Conservation (phyloP, 2,888 invertebrate species). For the Carterocephalus palaemon region DNA sequence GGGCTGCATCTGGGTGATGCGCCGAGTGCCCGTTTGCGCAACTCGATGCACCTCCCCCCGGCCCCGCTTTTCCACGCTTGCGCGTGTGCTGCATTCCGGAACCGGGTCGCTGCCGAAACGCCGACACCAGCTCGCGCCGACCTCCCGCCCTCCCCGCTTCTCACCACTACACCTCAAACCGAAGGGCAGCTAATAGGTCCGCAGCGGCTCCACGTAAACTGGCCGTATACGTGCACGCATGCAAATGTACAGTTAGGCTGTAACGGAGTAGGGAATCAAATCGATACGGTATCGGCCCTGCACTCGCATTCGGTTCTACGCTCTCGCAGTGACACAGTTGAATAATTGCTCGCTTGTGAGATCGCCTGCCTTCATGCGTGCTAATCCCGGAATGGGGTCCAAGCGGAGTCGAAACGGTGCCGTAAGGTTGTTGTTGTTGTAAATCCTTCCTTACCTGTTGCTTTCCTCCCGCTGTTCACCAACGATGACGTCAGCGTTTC, state of each 20-base stretch:
- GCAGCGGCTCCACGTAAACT: conserved; percentile 42
- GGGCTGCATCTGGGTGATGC: conserved; percentile 22
- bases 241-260: conserved; percentile 76
- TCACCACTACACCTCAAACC: conserved; percentile 26
- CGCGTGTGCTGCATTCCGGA: conserved; percentile 75
- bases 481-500: conserved; percentile 17
- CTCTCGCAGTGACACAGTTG: conserved; percentile 14
- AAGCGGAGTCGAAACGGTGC: conserved; percentile 17
- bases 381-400: conserved; percentile 16
- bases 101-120: conserved; percentile 75
- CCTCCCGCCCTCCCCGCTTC: conserved; percentile 46
- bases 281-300: conserved; percentile 60
- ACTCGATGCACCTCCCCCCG: conserved; percentile 66
- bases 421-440: conserved; percentile 24
- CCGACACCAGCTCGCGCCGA: conserved; percentile 49
- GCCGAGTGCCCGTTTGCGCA: conserved; percentile 60
- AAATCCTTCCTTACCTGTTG: conserved; percentile 21
- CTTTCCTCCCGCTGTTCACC: conserved; percentile 18
- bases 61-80: conserved; percentile 55
- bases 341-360: conserved; percentile 25
- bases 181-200: conserved; percentile 40
- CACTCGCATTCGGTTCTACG: conserved; percentile 30
- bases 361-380: conserved; percentile 16
- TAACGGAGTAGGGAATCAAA: conserved; percentile 62
- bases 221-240: conserved; percentile 71